These are phyloP conservation scores for Chrysochloris asiatica DNA, from an alignment of 2,113 vertebrate species.

Conservation along the genomic window DNA sequence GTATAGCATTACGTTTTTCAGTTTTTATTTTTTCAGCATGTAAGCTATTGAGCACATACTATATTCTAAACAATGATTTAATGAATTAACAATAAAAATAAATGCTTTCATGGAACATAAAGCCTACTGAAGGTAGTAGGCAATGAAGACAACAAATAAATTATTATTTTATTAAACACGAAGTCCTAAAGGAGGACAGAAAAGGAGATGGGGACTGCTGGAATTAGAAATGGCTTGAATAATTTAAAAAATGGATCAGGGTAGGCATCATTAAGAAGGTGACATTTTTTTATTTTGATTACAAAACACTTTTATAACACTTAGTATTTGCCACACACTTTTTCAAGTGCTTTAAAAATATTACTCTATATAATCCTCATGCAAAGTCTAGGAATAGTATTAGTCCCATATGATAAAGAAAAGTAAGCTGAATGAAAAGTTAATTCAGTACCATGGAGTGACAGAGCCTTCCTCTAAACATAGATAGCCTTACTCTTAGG, in stretches of 20 bases:
- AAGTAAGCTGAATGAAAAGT: neutral
- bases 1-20: neutral
- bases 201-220: neutral
- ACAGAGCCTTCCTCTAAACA: neutral
- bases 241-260: neutral
- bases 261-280: neutral
- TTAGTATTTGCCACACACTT: neutral
- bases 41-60: neutral
- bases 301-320: neutral
- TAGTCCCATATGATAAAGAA: neutral
- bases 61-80: neutral
- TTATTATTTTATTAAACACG: neutral
- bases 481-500: no score
- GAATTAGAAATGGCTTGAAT: neutral
- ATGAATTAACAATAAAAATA: neutral
- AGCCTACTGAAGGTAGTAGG: neutral
- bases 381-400: neutral
- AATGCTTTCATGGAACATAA: neutral
- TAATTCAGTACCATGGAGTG: neutral
- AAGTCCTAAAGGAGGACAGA: neutral
- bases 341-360: constrained; percentile 19
- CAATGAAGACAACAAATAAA: neutral
- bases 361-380: neutral
- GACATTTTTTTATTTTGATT: neutral
- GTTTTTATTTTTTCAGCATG: neutral